Evolutionary conservation across 2,888 invertebrate species (phyloP).

Genomic region (Atherix ibis): DNA sequence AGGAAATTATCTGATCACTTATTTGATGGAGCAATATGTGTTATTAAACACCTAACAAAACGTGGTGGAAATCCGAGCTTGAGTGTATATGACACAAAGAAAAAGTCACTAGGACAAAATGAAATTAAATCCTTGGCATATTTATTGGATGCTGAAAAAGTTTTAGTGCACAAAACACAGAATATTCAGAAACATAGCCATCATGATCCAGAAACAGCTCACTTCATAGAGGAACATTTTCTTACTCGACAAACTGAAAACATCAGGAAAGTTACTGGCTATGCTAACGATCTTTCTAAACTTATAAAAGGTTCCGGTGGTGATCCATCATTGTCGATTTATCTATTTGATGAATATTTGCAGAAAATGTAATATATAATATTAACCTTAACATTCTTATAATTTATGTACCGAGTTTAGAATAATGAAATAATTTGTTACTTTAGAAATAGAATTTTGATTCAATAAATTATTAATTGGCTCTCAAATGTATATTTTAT

Average conservation of each 20-base stretch:
- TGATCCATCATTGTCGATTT: conserved; percentile 51
- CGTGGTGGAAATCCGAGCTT: conserved; percentile 52
- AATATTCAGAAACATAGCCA: conserved; percentile 44
- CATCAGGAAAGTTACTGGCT: conserved; percentile 55
- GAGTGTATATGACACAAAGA: conserved; percentile 22
- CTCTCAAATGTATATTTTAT: no score
- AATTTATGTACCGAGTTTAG: no score
- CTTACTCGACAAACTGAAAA: conserved; percentile 48
- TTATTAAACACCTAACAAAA: conserved; percentile 62
- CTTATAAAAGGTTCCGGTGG: conserved; percentile 40
- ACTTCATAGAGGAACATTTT: conserved; percentile 63
- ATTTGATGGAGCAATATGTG: conserved; percentile 55
- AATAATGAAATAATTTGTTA: no score
- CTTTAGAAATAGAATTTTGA: no score
- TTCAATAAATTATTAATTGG: no score
- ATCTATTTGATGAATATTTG: conserved; percentile 54
- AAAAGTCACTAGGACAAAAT: conserved; percentile 27
- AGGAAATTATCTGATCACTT: conserved; percentile 54
- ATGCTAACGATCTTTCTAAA: conserved; percentile 52
- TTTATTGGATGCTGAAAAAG: conserved; percentile 61
- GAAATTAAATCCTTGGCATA: conserved; percentile 57
- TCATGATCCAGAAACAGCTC: conserved; percentile 56
- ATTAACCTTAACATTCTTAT: no score
- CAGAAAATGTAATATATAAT: no score
- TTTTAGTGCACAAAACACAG: conserved; percentile 49